Base-by-base conservation (phyloP, 1,140 invertebrate genomes). In the Agrypnia vestita region DNA sequence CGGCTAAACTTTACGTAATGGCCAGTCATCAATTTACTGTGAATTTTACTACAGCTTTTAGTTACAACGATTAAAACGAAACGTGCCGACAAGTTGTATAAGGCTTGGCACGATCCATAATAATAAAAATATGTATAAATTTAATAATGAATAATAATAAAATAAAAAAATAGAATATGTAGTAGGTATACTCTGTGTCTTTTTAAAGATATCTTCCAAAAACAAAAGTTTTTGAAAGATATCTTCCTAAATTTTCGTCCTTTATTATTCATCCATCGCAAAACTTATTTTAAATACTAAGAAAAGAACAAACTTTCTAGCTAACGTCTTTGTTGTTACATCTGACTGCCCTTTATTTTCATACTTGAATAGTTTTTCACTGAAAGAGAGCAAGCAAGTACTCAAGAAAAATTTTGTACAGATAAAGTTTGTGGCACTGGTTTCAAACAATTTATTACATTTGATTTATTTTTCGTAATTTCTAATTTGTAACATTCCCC, bases 351-450 rank as follows among this genome's bases (percentile, higher is more conserved):
- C 78, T 78, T 80, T 80, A 80, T 82, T 82, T 82, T 82, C 76
- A 82, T 80, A 80, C 67, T 80, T 82, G 78, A 82, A 80, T 80
- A 80, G 78, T 78, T 80, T 78, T 49, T 59, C 46, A 82, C 78
- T 80, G 78, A 78, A 82, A 80, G 78, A 75, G 77, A 80, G 76
- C 61, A 15, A 72, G 69, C 81, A 46, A 78, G 75, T 71, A 80
- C n/a, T n/a, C 78, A 80, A 80, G 81, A 82, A 80, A 82, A 78
- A 77, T 77, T 79, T 61, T 64, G 44, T 35, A 10, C 35, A 55
- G 53, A 61, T 46, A 75, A 59, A 61, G 53, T 75, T 59, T 44
- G 44, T 21, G 21, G 10, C 25, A 73, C 4, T n/a, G 15, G 0
- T 49, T 43, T 12, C 11, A 15, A 51, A 51, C 25, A 35, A 35